Evolutionary conservation across 2,888 invertebrate genomes (phyloP).

Genomic region (Orthonevra nobilis): DNA sequence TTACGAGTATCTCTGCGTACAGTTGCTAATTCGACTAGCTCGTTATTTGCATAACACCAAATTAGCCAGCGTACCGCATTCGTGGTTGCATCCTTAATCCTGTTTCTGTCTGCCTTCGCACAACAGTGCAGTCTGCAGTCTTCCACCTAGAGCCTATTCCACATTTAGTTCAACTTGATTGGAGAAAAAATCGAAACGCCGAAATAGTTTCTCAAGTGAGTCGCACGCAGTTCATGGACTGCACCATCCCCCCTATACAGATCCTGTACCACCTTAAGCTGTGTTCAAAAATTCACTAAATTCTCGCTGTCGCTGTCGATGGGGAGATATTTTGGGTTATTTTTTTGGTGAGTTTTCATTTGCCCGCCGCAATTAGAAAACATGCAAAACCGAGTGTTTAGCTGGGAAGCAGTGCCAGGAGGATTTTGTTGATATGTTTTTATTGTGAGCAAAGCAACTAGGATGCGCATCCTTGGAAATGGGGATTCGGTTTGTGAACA

Average conservation of each 20-base stretch:
- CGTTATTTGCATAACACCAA: constrained; percentile 67
- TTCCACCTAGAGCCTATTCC: constrained; percentile 17
- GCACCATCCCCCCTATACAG: too few relatives aligned
- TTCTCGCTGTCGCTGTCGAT: constrained; percentile 4
- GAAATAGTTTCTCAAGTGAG: constrained; percentile 53
- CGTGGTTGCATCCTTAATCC: constrained; percentile 45
- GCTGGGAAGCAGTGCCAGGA: constrained; percentile 20
- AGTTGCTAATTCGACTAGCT: constrained; percentile 65
- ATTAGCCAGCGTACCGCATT: constrained; percentile 62
- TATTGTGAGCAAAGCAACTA: constrained; percentile 22
- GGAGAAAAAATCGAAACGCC: constrained; percentile 22
- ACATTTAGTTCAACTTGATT: neutral
- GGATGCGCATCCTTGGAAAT: constrained; percentile 6
- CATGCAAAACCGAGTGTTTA: constrained; percentile 41
- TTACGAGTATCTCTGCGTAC: constrained; percentile 57
- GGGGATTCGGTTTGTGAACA: constrained; percentile 6
- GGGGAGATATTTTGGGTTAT: neutral
- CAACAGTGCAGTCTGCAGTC: neutral
- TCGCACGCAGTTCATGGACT: constrained; percentile 4
- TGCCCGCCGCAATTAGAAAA: constrained; percentile 39
- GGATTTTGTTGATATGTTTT: too few relatives aligned
- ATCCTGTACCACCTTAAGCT: neutral
- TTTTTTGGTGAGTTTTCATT: constrained; percentile 14
- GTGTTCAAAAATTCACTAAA: constrained; percentile 44
- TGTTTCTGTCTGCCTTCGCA: neutral